These are phyloP conservation scores for Dufourea novaeangliae DNA, from an alignment of 1,140 invertebrate species.

Conservation along the genomic window DNA sequence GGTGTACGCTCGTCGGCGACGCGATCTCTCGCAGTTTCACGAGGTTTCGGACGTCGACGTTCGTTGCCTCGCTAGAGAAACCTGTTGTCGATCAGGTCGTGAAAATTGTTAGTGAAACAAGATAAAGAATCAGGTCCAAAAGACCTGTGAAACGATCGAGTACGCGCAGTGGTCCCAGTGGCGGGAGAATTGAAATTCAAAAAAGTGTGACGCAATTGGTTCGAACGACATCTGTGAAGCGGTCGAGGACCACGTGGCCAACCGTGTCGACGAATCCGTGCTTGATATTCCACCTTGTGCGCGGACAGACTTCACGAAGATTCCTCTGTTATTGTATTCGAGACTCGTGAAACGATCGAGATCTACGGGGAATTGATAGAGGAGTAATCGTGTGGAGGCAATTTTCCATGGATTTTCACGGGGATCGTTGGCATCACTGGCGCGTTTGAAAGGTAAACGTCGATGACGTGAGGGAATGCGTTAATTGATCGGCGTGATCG, in stretches of 20 bases:
- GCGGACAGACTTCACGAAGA: neutral
- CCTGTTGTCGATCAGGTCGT: accelerated
- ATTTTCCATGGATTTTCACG: neutral
- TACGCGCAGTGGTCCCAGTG: neutral
- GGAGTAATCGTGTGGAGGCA: too few species aligned
- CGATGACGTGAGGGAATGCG: slow-evolving; percentile 52
- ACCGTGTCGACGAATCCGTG: slow-evolving; percentile 11
- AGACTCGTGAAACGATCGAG: neutral
- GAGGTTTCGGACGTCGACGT: slow-evolving; percentile 48
- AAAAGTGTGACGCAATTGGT: neutral
- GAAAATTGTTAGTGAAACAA: too few species aligned
- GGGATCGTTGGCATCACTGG: slow-evolving; percentile 24
- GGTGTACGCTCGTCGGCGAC: slow-evolving; percentile 51
- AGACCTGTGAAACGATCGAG: too few species aligned
- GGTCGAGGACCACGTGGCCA: slow-evolving; percentile 26
- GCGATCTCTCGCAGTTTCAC: slow-evolving; percentile 57
- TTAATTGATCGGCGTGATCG: slow-evolving; percentile 42
- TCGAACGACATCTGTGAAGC: slow-evolving; percentile 46
- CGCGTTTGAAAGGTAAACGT: slow-evolving; percentile 48
- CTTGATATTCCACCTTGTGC: neutral
- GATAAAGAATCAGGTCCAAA: too few species aligned
- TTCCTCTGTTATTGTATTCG: neutral
- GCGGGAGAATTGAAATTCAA: slow-evolving; percentile 41
- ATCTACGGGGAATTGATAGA: neutral
- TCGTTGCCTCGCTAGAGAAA: neutral